Conservation (phyloP, 2,113 vertebrate genomes). For the Corythoichthys haematopterus region DNA sequence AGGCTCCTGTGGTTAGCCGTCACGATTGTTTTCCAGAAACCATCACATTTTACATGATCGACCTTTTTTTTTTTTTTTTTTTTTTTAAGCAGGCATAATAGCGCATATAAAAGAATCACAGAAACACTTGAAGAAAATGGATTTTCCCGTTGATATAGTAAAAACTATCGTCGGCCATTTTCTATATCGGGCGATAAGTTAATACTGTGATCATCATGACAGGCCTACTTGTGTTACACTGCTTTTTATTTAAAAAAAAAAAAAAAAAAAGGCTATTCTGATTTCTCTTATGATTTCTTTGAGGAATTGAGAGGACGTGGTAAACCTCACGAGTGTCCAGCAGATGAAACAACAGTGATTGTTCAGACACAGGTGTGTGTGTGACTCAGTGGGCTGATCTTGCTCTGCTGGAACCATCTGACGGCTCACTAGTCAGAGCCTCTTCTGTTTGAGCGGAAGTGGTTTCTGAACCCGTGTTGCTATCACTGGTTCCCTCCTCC, state of each 20-base stretch:
- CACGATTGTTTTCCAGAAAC: no score
- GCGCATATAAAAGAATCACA: no score
- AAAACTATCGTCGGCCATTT: no score
- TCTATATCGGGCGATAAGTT: no score
- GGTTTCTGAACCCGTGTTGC: slow-evolving; percentile 71
- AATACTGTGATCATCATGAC: no score
- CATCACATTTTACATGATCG: no score
- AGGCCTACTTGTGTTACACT: background rate
- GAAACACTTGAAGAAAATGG: no score
- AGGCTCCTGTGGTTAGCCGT: slow-evolving; percentile 12
- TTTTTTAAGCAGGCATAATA: no score
- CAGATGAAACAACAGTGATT: background rate
- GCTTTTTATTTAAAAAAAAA: background rate
- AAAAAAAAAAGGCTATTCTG: slow-evolving; percentile 8
- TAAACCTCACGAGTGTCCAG: slow-evolving; percentile 6
- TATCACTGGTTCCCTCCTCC: slow-evolving; percentile 70
- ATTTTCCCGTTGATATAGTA: no score
- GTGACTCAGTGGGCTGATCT: slow-evolving; percentile 50
- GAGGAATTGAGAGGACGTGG: slow-evolving; percentile 39
- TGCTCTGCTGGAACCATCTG: slow-evolving; percentile 46
- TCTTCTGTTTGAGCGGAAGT: slow-evolving; percentile 67
- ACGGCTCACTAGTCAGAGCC: slow-evolving; percentile 41
- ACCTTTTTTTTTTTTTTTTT: no score
- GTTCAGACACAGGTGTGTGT: slow-evolving; percentile 12
- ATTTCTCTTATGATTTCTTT: slow-evolving; percentile 21